Percentiles rank a stretch among this genome's conserved stretches.
phyloP scores from a whole-genome alignment of 2,888 invertebrate genomes.

The Melinaea marsaeus region DNA sequence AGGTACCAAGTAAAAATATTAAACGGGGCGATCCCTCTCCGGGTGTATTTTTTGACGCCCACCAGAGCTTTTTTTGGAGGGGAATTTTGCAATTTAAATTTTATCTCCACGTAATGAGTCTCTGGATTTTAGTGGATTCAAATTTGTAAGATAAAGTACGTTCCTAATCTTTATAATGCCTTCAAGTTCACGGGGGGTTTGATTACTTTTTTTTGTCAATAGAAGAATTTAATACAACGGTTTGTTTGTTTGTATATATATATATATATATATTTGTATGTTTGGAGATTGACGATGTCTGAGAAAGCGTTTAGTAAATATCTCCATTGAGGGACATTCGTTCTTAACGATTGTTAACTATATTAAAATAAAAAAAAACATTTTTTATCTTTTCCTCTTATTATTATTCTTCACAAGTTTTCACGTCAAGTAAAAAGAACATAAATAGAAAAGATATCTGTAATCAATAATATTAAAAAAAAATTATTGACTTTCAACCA shows the following conservation, averaged over 20 bases:
- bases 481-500: too few relatives aligned
- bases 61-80: constrained; percentile 68
- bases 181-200: constrained; percentile 10
- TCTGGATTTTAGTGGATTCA: constrained; percentile 43
- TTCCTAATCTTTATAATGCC: constrained; percentile 18
- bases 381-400: neutral
- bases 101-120: constrained; percentile 68
- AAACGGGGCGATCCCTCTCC: constrained; percentile 39
- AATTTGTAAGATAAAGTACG: constrained; percentile 37
- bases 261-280: neutral
- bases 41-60: constrained; percentile 62
- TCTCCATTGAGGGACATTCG: too few relatives aligned
- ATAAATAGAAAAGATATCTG: too few relatives aligned
- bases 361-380: neutral
- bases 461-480: too few relatives aligned
- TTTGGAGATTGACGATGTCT: too few relatives aligned
- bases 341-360: too few relatives aligned
- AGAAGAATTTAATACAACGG: neutral
- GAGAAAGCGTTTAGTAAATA: too few relatives aligned
- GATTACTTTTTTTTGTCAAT: constrained; percentile 1
- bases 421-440: too few relatives aligned
- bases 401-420: too few relatives aligned
- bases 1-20: constrained; percentile 59
- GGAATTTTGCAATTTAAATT: constrained; percentile 73
- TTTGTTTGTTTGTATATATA: neutral